Base-by-base conservation (phyloP, 64 coral and sea anemone species). In the Orbicella faveolata region DNA sequence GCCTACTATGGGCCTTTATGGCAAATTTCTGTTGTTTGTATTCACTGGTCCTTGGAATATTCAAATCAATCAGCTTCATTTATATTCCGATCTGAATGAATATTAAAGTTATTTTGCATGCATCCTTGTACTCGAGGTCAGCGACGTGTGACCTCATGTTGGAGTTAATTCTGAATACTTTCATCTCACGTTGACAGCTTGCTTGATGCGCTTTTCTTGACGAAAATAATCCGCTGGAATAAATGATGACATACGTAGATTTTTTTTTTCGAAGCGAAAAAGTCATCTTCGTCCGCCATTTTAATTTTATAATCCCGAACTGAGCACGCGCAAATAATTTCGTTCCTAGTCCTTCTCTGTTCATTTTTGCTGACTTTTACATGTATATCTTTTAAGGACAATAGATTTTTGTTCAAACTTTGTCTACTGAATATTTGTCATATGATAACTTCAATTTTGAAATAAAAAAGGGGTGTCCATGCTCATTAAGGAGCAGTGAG, bases 41-140 rank as follows among this genome's bases (percentile, higher is more conserved):
- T 48, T 52, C 82, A 85, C 34, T 70, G 65, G 66, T 72, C 82
- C 82, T 85, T 85, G 82, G 64, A 72, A 72, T 72, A 85, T 85
- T 68, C 35, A n/a, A 79, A 57, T 54, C 10, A 73, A 57, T 54
- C 10, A 73, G 65, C 34, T 66, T 84, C 63, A 85, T 85, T 85
- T 73, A 52, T 26, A 85, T 85, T 48, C 82, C 34, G 23, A 39
- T 44, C 14, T 72, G 82, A 84, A 72, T 85, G 53, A 85, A 72
- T 72, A 85, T 39, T 20, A 9, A 23, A 16, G 6, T 70, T 16
- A 59, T 78, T 23, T 52, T 52, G 41, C 41, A 78, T 21, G 75
- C 41, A 52, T 52, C 30, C 19, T 23, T 21, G 6, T 21, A 21
- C 1, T 20, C 37, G 75, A 76, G 41, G 75, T 78, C 67, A n/a